Evolutionary conservation across 2,797 vertebrate genomes (phyloP).

Genomic region (Nasua narica): DNA sequence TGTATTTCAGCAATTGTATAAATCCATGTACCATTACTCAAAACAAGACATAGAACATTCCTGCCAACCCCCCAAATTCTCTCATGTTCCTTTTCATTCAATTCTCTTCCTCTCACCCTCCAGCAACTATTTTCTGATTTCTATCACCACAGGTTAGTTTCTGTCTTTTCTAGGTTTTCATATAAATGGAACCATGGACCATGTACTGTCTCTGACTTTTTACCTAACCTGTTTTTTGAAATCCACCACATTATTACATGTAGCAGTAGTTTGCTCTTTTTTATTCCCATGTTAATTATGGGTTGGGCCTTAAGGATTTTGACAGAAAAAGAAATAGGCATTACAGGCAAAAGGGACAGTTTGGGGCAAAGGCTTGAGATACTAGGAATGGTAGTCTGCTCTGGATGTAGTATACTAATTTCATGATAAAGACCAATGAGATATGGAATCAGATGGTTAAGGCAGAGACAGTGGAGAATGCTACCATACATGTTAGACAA

Average conservation of each 20-base stretch:
- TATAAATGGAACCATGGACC: neutral
- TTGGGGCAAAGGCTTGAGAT: neutral
- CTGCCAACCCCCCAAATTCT: neutral
- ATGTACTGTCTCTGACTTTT: neutral
- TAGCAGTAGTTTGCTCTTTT: neutral
- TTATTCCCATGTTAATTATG: neutral
- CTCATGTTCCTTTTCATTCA: neutral
- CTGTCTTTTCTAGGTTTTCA: neutral
- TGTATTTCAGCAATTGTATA: neutral
- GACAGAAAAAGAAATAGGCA: neutral
- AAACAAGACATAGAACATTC: neutral
- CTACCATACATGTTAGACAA: neutral
- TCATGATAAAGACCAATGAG: neutral
- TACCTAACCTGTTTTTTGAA: neutral
- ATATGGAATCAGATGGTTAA: neutral
- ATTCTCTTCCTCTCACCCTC: neutral
- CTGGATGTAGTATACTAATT: neutral
- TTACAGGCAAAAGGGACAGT: neutral
- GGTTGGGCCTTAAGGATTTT: neutral
- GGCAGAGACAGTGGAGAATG: neutral
- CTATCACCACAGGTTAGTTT: neutral
- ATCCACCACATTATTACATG: neutral
- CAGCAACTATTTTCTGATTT: conserved; percentile 1
- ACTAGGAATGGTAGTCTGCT: neutral
- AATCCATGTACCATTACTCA: neutral